Evolutionary conservation across 2,888 invertebrate species (phyloP).

Genomic region (Idaea straminata): DNA sequence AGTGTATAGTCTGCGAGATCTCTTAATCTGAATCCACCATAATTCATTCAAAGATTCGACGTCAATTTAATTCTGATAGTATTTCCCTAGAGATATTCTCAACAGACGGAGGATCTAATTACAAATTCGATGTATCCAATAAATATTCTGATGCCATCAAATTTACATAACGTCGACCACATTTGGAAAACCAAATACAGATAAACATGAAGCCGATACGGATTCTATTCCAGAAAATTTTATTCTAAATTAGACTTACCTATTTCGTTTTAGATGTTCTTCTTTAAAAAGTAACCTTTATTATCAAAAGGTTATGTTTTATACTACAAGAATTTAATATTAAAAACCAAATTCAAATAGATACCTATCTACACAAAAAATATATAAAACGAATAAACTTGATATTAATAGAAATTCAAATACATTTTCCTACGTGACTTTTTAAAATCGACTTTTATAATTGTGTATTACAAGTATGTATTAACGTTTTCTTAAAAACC

Average conservation of each 20-base stretch:
- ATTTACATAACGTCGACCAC: constrained; percentile 56
- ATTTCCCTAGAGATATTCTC: constrained; percentile 63
- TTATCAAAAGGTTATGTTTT: too few relatives aligned
- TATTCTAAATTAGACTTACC: not conserved
- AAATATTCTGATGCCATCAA: constrained; percentile 67
- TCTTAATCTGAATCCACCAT: constrained; percentile 27
- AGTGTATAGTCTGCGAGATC: constrained; percentile 1
- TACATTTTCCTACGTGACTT: too few relatives aligned
- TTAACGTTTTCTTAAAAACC: too few relatives aligned
- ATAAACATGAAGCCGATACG: constrained; percentile 17
- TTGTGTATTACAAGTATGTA: too few relatives aligned
- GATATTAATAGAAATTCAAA: too few relatives aligned
- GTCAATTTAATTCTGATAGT: constrained; percentile 51
- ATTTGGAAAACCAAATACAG: constrained; percentile 23
- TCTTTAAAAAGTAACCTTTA: too few relatives aligned
- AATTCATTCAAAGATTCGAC: constrained; percentile 57
- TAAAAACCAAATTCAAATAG: too few relatives aligned
- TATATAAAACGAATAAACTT: too few relatives aligned
- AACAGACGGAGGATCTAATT: constrained; percentile 65
- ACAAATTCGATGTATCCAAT: constrained; percentile 69
- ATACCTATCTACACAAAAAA: too few relatives aligned
- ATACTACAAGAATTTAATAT: too few relatives aligned
- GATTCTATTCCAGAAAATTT: not conserved
- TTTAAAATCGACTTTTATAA: too few relatives aligned
- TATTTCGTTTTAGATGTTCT: not conserved